Conservation (phyloP, 2,888 invertebrate genomes). For the Chymomyza caudatula region DNA sequence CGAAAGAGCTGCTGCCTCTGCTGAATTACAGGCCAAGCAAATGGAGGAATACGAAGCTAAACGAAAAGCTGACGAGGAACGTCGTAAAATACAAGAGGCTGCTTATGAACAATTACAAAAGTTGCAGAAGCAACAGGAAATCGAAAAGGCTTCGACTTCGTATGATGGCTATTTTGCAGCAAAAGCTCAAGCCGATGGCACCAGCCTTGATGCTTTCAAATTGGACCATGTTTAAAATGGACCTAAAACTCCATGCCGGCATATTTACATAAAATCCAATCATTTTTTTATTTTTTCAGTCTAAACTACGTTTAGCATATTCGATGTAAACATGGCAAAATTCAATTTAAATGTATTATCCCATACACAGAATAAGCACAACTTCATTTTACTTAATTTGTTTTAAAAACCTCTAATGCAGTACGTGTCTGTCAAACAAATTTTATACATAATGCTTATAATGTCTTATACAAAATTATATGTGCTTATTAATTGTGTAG, state of each 20-base stretch:
- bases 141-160: constrained; percentile 63
- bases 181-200: constrained; percentile 53
- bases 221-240: constrained; percentile 51
- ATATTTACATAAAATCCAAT: background rate
- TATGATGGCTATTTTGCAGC: constrained; percentile 66
- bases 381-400: background rate
- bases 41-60: constrained; percentile 69
- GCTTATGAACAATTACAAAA: constrained; percentile 66
- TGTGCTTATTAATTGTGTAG: background rate
- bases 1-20: constrained; percentile 67
- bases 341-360: background rate
- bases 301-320: background rate
- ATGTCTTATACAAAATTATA: background rate
- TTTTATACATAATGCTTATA: background rate
- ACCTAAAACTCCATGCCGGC: background rate
- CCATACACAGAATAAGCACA: background rate
- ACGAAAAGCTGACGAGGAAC: constrained; percentile 62
- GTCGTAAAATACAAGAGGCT: constrained; percentile 69
- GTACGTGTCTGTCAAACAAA: background rate
- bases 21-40: constrained; percentile 70
- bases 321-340: background rate
- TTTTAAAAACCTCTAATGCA: background rate
- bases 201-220: constrained; percentile 47
- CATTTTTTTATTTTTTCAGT: background rate
- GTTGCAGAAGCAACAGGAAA: constrained; percentile 61